Conservation (phyloP, 2,888 invertebrate genomes). For the Sialis lutaria region DNA sequence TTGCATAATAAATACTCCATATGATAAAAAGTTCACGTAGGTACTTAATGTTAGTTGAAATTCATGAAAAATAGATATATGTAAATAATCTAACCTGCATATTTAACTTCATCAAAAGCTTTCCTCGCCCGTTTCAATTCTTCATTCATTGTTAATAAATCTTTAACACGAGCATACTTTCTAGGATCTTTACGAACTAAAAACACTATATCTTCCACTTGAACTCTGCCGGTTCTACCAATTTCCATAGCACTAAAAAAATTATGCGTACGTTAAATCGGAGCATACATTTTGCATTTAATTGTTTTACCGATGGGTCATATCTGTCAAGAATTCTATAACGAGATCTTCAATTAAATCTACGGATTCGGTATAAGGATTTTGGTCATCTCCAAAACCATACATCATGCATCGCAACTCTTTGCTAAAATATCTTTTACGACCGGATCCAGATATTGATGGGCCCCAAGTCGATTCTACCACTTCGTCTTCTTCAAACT, state of each 20-base stretch:
- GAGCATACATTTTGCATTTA: slow-evolving; percentile 2
- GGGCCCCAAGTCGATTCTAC: slow-evolving; percentile 51
- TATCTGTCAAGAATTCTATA: slow-evolving; percentile 93
- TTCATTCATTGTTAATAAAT: slow-evolving; percentile 94
- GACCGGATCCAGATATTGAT: slow-evolving; percentile 35
- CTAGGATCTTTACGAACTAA: slow-evolving; percentile 88
- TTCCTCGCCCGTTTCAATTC: slow-evolving; percentile 96
- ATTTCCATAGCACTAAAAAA: slow-evolving; percentile 79
- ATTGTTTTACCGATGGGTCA: slow-evolving; percentile 50
- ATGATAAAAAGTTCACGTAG: no score
- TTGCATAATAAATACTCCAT: no score
- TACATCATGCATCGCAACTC: slow-evolving; percentile 98
- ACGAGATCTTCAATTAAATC: slow-evolving; percentile 94
- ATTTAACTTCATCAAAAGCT: slow-evolving; percentile 98
- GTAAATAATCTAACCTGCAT: slow-evolving; percentile 55
- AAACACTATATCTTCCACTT: slow-evolving; percentile 96
- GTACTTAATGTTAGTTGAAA: no score
- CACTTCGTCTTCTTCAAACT: slow-evolving; percentile 50
- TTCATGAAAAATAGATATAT: no score
- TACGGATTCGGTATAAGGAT: slow-evolving; percentile 97
- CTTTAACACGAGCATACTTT: slow-evolving; percentile 95
- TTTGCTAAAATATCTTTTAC: slow-evolving; percentile 78
- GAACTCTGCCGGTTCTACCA: slow-evolving; percentile 87
- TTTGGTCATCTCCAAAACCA: slow-evolving; percentile 98
- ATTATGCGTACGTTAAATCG: neutral